Conservation (phyloP, 2,797 vertebrate species). For the Peromyscus aztecus region DNA sequence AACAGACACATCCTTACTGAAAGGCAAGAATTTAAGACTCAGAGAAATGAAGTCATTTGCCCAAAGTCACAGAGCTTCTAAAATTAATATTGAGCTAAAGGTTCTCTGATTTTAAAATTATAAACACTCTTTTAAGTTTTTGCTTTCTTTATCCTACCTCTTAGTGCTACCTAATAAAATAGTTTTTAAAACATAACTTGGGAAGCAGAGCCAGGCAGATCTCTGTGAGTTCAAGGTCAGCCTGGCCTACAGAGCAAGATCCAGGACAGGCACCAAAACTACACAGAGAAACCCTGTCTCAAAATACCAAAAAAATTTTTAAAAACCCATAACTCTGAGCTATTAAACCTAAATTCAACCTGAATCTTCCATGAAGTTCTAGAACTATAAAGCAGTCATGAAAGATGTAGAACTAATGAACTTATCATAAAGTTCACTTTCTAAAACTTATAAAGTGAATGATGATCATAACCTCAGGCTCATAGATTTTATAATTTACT, state of each 20-base stretch:
- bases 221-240: no score
- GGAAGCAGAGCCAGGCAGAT: no score
- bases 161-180: slow-evolving; percentile 51
- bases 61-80: slow-evolving; percentile 63
- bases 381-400: slow-evolving; percentile 9
- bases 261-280: no score
- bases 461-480: slow-evolving; percentile 22
- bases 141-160: neutral
- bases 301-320: no score
- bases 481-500: slow-evolving; percentile 60
- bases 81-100: slow-evolving; percentile 63
- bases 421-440: slow-evolving; percentile 64
- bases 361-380: slow-evolving; percentile 57
- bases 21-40: slow-evolving; percentile 49
- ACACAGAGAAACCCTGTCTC: no score
- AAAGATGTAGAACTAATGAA: slow-evolving; percentile 20
- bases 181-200: neutral
- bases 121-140: slow-evolving; percentile 37
- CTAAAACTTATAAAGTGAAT: slow-evolving; percentile 57
- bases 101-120: slow-evolving; percentile 64
- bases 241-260: no score
- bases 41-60: slow-evolving; percentile 60
- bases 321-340: neutral
- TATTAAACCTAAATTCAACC: slow-evolving; percentile 46
- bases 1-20: slow-evolving; percentile 43